Evolutionary conservation across 1,140 invertebrate genomes (phyloP), one percentile per base, ranked within the genome.

Genomic region (Papilio dardanus): DNA sequence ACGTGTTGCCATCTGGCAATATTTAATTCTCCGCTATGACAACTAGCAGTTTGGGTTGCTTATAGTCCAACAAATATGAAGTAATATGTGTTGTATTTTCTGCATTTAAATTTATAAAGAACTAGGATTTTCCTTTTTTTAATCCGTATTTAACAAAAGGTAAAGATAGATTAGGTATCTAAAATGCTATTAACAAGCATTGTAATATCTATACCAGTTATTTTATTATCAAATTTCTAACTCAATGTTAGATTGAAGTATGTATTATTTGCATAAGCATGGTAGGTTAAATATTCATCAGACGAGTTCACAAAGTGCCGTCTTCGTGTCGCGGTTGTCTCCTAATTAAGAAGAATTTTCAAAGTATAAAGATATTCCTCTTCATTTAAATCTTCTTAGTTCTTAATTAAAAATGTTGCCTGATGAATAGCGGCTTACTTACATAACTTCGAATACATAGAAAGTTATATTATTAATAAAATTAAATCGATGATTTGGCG

Each of bases 241-340:
- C 68, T 71, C 40, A 46, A 71, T 71, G 31, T 0, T 46, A 37
- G 71, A 73, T 73, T 21, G 71, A 73, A 76, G 42, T 75, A 74
- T 46, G 50, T n/a, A n/a, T n/a, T n/a, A 86, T 87, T 87, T 83
- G 79, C 86, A 87, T 87, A 81, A 87, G 79, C 79, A 81, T 76
- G 82, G 77, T 75, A 68, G 78, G 83, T 86, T 86, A 86, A 86
- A 86, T 83, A 87, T 87, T 87, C 84, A 87, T 87, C 82, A 82
- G 77, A 76, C 76, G 79, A 84, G 76, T 87, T 85, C n/a, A 46
- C 42, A 46, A 46, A 62, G 54, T 62, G 54, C 21, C 50, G 50
- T 24, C 10, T 24, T 5, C 42, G 54, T 12, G 24, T 62, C 54
- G 24, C 54, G 54, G 54, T 62, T 62, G 54, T 62, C 54, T 21